Conservation (phyloP, 1,140 invertebrate species). For the Neodiprion pinetum region DNA sequence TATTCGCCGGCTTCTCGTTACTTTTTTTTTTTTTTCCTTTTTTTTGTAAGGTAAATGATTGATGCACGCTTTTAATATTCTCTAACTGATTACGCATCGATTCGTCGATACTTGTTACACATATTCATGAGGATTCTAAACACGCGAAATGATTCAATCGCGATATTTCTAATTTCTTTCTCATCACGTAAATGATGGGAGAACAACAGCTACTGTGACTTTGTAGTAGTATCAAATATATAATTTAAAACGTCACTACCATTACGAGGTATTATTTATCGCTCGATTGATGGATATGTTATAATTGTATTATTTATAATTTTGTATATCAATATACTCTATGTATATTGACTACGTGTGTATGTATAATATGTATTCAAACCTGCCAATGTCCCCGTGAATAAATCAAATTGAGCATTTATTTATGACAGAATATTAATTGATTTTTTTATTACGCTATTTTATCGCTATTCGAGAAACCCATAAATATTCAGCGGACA, state of each 20-base stretch:
- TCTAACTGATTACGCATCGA: not conserved
- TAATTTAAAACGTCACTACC: conserved; percentile 22
- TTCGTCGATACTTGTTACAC: not conserved
- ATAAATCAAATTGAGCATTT: no score
- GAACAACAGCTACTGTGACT: not conserved
- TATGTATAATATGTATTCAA: no score
- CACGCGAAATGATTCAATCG: not conserved
- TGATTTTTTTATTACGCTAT: no score
- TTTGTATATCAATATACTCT: not conserved
- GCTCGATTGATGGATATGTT: not conserved
- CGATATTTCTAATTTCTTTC: not conserved
- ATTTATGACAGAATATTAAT: no score
- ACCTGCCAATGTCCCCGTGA: no score
- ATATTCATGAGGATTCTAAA: not conserved
- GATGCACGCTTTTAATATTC: not conserved
- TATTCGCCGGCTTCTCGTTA: no score
- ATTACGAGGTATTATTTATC: not conserved
- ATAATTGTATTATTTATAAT: not conserved
- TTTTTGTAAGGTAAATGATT: not conserved
- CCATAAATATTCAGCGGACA: no score
- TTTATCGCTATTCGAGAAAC: no score
- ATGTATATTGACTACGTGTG: no score
- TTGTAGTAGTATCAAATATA: conserved; percentile 46
- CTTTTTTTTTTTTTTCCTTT: no score
- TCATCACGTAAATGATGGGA: not conserved